Percentiles rank a stretch among this genome's conserved stretches.
These are phyloP conservation scores for Lypha dubia DNA, from an alignment of 2,888 invertebrate species.

Conservation along the genomic window DNA sequence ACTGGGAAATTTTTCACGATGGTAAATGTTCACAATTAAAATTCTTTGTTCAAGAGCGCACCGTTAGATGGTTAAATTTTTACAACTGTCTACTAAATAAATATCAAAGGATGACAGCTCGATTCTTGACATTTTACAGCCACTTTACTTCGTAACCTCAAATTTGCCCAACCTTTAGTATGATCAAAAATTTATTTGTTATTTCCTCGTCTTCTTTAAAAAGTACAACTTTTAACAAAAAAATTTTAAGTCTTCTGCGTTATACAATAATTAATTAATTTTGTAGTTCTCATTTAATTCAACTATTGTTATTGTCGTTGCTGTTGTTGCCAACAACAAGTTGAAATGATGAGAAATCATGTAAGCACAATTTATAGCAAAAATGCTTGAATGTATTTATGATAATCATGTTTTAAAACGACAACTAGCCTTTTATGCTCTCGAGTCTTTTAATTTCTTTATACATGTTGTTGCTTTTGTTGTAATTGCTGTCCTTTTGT, in stretches of 20 bases:
- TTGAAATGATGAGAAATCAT: constrained; percentile 51
- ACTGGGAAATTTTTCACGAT: no score
- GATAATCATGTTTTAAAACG: constrained; percentile 48
- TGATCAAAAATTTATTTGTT: no score
- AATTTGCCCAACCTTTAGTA: no score
- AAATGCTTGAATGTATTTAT: constrained; percentile 47
- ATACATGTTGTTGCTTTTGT: no score
- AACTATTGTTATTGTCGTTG: background rate
- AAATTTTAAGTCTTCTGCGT: background rate
- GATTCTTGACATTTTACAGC: no score
- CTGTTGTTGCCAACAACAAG: constrained; percentile 46
- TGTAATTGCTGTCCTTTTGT: background rate
- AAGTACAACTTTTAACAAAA: background rate
- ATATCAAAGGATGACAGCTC: no score
- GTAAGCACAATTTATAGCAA: constrained; percentile 56
- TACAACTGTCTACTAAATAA: no score
- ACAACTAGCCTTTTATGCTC: constrained; percentile 9
- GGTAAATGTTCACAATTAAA: no score
- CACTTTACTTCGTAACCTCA: no score
- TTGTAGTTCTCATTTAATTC: no score
- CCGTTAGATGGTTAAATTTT: no score
- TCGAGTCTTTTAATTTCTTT: background rate
- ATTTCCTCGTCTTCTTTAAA: background rate
- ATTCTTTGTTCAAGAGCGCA: no score
- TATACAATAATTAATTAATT: background rate